Evolutionary conservation across 2,797 vertebrate genomes (phyloP).

Genomic region (Nyctalus aviator): DNA sequence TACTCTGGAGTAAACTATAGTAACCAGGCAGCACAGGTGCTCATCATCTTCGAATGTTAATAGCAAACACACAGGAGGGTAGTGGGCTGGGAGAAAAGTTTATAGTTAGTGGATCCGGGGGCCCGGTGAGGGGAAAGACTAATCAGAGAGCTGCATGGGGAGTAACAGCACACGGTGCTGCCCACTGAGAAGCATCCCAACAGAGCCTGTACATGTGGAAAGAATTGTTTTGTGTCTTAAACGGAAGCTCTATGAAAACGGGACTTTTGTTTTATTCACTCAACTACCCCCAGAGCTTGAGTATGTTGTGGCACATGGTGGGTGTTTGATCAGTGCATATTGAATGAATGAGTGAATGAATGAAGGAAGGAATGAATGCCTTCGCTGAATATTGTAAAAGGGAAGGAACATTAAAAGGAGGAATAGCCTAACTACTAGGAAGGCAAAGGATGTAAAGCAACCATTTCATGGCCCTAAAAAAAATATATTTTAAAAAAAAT

Average conservation of each 20-base stretch:
- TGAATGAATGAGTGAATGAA: not conserved
- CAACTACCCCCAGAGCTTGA: not conserved
- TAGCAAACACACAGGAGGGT: not conserved
- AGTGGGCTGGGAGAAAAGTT: not conserved
- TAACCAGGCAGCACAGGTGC: not conserved
- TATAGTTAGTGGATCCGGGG: not conserved
- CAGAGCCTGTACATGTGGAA: not conserved
- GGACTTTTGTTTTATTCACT: not conserved
- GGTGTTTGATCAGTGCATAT: not conserved
- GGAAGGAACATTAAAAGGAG: not conserved
- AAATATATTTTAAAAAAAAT: not conserved
- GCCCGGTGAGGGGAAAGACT: not conserved
- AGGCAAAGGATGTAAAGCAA: not conserved
- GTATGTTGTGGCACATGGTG: not conserved
- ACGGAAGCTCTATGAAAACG: not conserved
- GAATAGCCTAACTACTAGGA: not conserved
- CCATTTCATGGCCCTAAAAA: not conserved
- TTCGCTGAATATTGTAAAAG: not conserved
- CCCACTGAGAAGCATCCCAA: not conserved
- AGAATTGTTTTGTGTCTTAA: conserved; percentile 23
- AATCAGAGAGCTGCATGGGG: not conserved
- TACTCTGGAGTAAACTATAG: not conserved
- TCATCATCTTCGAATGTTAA: conserved; percentile 2
- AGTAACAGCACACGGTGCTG: not conserved
- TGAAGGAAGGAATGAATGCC: not conserved